Evolutionary conservation across 2,113 vertebrate species (phyloP).

Genomic region (Phyllostomus discolor): DNA sequence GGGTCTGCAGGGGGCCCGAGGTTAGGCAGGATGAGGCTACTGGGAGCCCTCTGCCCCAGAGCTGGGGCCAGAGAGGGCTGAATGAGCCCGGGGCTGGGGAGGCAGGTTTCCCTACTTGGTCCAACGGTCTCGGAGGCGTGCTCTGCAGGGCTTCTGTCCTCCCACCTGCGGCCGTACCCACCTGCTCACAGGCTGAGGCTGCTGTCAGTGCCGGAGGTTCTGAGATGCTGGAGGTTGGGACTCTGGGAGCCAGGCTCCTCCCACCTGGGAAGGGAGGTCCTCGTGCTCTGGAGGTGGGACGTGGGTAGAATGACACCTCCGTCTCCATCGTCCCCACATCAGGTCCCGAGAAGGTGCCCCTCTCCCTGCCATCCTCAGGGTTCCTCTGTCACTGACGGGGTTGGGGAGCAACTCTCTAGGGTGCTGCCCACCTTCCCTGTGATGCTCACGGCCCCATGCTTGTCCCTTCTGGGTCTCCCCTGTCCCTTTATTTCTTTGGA

Average conservation of each 20-base stretch:
- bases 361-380: neutral
- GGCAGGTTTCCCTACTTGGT: neutral
- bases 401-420: neutral
- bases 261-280: neutral
- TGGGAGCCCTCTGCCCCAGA: neutral
- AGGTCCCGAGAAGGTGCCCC: neutral
- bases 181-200: neutral
- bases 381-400: neutral
- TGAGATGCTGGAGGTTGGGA: neutral
- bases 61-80: neutral
- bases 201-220: neutral
- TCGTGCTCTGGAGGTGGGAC: neutral
- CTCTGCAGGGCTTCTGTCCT: neutral
- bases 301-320: neutral
- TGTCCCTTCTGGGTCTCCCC: neutral
- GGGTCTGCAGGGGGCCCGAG: neutral
- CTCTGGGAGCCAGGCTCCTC: neutral
- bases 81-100: neutral
- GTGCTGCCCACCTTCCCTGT: neutral
- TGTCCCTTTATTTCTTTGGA: neutral
- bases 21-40: neutral
- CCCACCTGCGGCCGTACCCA: neutral
- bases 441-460: neutral
- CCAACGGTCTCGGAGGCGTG: neutral
- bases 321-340: neutral